phyloP scores from a whole-genome alignment of 2,797 vertebrate genomes.

The Ateles fusciceps region DNA sequence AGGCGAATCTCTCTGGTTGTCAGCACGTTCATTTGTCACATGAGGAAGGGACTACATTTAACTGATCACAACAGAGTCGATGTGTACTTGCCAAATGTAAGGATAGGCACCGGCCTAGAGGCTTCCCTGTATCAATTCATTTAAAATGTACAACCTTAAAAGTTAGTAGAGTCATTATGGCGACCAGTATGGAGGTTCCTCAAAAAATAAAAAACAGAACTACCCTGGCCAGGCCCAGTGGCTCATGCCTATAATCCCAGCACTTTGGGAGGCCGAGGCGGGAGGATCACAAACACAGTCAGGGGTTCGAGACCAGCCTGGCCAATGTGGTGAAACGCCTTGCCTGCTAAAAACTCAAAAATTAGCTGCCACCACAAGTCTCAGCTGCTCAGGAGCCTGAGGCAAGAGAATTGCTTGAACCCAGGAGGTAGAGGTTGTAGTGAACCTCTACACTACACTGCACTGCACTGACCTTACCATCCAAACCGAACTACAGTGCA shows the following conservation, averaged over 20 bases:
- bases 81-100: rapidly evolving
- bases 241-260: background rate
- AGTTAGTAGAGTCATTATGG: no score
- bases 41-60: background rate
- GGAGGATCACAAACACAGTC: no score
- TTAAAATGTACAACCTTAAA: background rate
- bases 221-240: background rate
- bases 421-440: background rate
- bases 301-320: no score
- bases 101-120: background rate
- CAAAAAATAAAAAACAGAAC: background rate
- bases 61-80: background rate
- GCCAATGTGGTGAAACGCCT: no score
- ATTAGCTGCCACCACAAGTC: background rate
- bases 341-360: no score
- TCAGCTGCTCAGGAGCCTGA: background rate
- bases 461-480: no score
- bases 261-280: background rate
- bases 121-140: rapidly evolving
- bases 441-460: no score
- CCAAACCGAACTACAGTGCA: no score
- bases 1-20: background rate
- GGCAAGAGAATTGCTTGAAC: background rate
- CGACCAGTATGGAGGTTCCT: no score
- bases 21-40: background rate